phyloP scores from a whole-genome alignment of 2,888 invertebrate species.

The Deladenus siricidicola region DNA sequence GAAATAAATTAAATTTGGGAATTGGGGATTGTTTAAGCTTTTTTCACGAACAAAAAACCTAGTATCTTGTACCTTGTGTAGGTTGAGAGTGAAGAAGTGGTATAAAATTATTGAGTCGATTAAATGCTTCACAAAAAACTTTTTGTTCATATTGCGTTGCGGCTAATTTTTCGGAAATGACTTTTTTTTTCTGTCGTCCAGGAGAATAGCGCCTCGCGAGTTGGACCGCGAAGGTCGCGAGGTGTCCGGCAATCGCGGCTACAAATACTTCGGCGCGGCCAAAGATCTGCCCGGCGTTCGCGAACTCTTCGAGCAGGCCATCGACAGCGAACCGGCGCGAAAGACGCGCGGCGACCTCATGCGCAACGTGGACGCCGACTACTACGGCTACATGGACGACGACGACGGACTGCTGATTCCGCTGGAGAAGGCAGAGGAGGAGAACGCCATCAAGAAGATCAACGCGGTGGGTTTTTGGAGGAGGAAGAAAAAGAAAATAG shows the following conservation, averaged over 20 bases:
- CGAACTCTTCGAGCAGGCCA: constrained; percentile 73
- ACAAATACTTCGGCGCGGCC: constrained; percentile 65
- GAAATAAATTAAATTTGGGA: no score
- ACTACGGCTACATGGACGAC: constrained; percentile 83
- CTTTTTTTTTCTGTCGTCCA: constrained; percentile 21
- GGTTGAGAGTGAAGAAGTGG: no score
- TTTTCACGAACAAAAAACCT: no score
- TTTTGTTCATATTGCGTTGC: no score
- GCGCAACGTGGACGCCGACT: constrained; percentile 95
- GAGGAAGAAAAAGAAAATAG: no score
- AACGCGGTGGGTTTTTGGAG: constrained; percentile 18
- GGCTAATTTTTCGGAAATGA: not conserved
- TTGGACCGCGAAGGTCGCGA: constrained; percentile 88
- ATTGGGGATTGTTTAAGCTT: no score
- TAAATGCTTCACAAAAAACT: no score
- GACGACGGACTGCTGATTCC: constrained; percentile 91
- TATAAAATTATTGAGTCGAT: no score
- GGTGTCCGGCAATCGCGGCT: constrained; percentile 92
- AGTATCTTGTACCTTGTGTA: no score
- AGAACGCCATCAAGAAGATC: constrained; percentile 49
- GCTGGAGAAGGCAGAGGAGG: constrained; percentile 63
- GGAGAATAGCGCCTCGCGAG: constrained; percentile 54
- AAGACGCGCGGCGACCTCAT: constrained; percentile 83
- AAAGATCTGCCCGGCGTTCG: constrained; percentile 87
- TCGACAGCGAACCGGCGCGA: constrained; percentile 29